Base-by-base conservation (phyloP, 2,797 vertebrate species). In the Gallinago nigripennis region DNA sequence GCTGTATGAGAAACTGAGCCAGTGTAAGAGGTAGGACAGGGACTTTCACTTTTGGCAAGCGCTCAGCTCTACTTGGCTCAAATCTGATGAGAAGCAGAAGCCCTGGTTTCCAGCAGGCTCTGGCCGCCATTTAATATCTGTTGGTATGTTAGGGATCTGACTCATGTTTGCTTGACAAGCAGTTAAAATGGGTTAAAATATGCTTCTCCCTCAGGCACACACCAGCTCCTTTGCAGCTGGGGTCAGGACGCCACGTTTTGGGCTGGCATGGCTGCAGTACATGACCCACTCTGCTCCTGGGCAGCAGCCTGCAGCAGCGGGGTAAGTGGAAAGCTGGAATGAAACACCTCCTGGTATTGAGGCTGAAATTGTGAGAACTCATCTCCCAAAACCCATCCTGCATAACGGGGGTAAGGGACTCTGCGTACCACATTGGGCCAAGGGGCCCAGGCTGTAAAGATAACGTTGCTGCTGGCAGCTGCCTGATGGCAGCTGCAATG, bases 81-180 rank as follows among this genome's bases (percentile, higher is more conserved):
- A 16, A 43, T 45, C 25, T 72, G 77, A 82, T 21, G 71, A 92
- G 60, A 93, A 53, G 56, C 94, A 95, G 65, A 83, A 96, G 63
- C 72, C 41, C 17, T 64, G 46, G 81, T 58, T 83, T 84, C 81
- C 64, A 71, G 68, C 56, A 85, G 53, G 57, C 33, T 94, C 57
- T 80, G 81, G 39, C 51, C 80, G 88, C 79, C 88, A 94, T 95
- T 80, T 94, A 95, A 77, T 93, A 78, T 82, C 68, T 92, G 31
- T 31, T 82, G 66, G 81, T 92, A 86, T 93, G 83, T 70, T 87
- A 94, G 56, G 33, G 93, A 90, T 92, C 78, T 95, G 93, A 94
- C 81, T 96, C 79, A 70, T 61, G 78, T 89, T 95, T 45, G 4
- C 81, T 81, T 91, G 87, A 90, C 87, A 86, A 85, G 89, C 57